Base-by-base conservation (phyloP, 2,113 vertebrate genomes). In the Eclectus roratus region DNA sequence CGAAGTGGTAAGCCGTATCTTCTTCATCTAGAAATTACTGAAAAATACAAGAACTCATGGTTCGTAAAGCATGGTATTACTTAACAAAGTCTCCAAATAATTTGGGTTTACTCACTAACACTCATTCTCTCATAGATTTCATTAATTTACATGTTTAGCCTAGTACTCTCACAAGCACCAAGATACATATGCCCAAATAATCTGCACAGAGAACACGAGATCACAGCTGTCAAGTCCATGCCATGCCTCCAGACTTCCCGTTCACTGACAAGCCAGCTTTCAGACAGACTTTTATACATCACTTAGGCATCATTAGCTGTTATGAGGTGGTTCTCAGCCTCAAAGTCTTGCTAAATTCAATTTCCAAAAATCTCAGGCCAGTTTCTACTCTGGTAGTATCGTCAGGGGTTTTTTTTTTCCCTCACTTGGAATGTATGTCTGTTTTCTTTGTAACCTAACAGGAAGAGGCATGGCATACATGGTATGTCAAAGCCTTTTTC, bases 181-280 rank as follows among this genome's bases (percentile, higher is more conserved):
- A 79, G 35, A 79, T 11, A 11, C 4, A 47, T 13, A 9, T 46
- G 33, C 19, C 28, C 44, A 49, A 49, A 24, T 8, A 35, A 35
- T 31, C 28, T 41, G 19, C 56, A 63, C 28, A 78, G 13, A 50
- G 28, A 31, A 20, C 41, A 53, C 8, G 11, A 47, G 17, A 43
- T 17, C 3, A 9, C 16, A 41, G 71, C 18, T 73, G 29, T 37
- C 4, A 0, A 68, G 60, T 25, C 21, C 0, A 0, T 55, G 66
- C n/a, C 13, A 21, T 11, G 18, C 39, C 28, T 61, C 76, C 28
- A 20, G 35, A 24, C 9, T 33, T 78, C n/a, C 41, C 71, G 21
- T 37, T 46, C 47, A 50, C 29, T 56, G 16, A 50, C 11, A 70
- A 35, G 24, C 8, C 64, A 72, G 58, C 31, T 88, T 85, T 85